Evolutionary conservation across 2,113 vertebrate species (phyloP), one percentile per base, ranked within the genome.

Genomic region (Petromus typicus): DNA sequence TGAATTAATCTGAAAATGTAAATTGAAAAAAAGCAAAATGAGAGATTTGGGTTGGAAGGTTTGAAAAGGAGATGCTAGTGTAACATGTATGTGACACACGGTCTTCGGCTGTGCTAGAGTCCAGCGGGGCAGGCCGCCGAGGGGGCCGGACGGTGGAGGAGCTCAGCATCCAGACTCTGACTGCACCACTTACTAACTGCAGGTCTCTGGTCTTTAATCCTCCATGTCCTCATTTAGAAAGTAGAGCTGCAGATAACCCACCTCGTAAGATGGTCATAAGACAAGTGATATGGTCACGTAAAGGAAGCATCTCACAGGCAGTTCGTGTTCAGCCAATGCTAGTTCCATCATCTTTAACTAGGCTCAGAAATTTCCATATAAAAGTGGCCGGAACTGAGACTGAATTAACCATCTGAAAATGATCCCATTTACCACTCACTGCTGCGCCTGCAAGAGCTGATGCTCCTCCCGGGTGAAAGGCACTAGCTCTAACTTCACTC

Each of bases 31-130:
- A 54, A 23, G 20, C 16, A 11, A 71, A 82, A 83, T 25, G 25
- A 91, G 37, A 17, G 56, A 43, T 54, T 89, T 80, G 4, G 14
- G 25, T 80, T 86, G 80, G 57, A 91, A 91, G 51, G 14, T 40
- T 80, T 88, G 30, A 78, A 89, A 71, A 81, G 73, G 85, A 95
- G 93, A 66, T 20, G 7, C 54, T 80, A 32, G 90, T 51, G 57
- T 23, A 54, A 27, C 17, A 51, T 75, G 80, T 40, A 69, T 22
- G 69, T 66, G 81, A 79, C 20, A 43, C 32, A 10, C 6, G 22
- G n/a, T 59, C 57, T 89, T 73, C 43, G 30, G 45, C 57, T 59
- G 8, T 51, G 22, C 51, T 34, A 37, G 14, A 30, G 88, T 79
- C 37, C 1, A 5, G 32, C 0, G 2, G 86, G 14, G n/a, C 43